Base-by-base conservation (phyloP, 2,113 vertebrate genomes). In the Neomonachus schauinslandi region DNA sequence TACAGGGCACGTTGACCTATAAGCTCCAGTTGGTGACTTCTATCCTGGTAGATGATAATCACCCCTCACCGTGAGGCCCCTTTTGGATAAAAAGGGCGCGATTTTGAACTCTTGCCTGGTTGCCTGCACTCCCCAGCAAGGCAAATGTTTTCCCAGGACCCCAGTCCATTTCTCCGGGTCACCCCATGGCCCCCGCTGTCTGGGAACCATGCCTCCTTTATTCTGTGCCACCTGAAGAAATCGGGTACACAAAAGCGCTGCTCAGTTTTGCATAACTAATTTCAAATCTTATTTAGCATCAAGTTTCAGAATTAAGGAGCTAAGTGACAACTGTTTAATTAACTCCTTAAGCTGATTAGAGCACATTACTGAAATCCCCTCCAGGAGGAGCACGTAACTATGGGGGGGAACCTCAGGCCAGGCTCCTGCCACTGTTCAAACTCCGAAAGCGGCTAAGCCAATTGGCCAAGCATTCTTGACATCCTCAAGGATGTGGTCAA, bases 331-430 rank as follows among this genome's bases (percentile, higher is more conserved):
- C 98, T 98, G 98, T 98, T 99, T 98, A 99, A 99, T 99, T 99
- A 99, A 98, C 98, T 99, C 97, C 98, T 98, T 99, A 99, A 99
- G 98, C 98, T 98, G 98, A 99, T 99, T 99, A 99, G 98, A 98
- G 92, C 93, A 98, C 97, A 97, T 98, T 98, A 98, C 97, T 18
- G 93, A 98, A 98, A 98, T 98, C 96, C 96, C 97, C 98, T 97
- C 93, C 92, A 98, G 98, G 98, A 97, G 98, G 98, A 98, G 93
- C 98, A 97, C 96, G 85, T 98, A 96, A 96, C 97, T 97, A 94
- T 96, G 3, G 95, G 97, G 97, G 98, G 98, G 98, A 98, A 31
- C 96, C 97, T 14, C 33, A 81, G 97, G 98, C 97, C 89, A 93
- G 36, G 89, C 80, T 94, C 97, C 98, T 95, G 91, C 96, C 95